Base-by-base conservation (phyloP, 2,797 vertebrate genomes). In the Glyptemys insculpta region DNA sequence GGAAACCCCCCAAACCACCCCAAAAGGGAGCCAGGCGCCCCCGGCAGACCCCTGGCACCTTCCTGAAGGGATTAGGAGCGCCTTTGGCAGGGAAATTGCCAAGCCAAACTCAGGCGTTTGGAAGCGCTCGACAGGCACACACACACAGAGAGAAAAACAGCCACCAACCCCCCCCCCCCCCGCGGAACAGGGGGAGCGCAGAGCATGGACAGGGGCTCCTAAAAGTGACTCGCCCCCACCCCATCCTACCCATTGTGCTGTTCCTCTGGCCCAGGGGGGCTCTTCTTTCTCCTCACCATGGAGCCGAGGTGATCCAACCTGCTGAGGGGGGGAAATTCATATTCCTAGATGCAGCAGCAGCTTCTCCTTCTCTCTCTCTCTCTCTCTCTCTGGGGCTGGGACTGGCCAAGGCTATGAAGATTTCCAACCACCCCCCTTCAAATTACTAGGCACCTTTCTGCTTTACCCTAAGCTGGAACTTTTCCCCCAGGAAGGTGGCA, bases 271-370 rank as follows among this genome's bases (percentile, higher is more conserved):
- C 98, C 98, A 31, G 97, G 95, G 90, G 98, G 97, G 96, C 97
- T 98, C 98, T 98, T 98, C 98, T 97, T 99, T 97, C 98, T 99
- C 98, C 99, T 99, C 99, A 99, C 99, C 99, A 99, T 99, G 98
- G 98, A 97, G 98, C 98, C 98, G 98, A 97, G 95, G 97, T 96
- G 98, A 96, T 98, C 97, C 91, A 96, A 95, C 93, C 98, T 92
- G 97, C 97, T 96, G 96, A 95, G 78, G 72, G 92, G 97, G 97
- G 97, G 97, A 98, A 97, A 95, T 98, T 98, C 99, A 99, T 99
- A 97, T 98, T 99, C 92, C 98, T 97, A 95, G 98, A 96, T 98
- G 95, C 97, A 96, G 96, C 94, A 85, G 91, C 83, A 56, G 92
- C 95, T 19, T 80, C 98, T 90, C 95, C 98, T 98, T 94, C 97